A percentile compares a stretch with the other conserved stretches of the same genome.
phyloP scores from a whole-genome alignment of 2,888 invertebrate genomes.

The Drosophila glabriapex region DNA sequence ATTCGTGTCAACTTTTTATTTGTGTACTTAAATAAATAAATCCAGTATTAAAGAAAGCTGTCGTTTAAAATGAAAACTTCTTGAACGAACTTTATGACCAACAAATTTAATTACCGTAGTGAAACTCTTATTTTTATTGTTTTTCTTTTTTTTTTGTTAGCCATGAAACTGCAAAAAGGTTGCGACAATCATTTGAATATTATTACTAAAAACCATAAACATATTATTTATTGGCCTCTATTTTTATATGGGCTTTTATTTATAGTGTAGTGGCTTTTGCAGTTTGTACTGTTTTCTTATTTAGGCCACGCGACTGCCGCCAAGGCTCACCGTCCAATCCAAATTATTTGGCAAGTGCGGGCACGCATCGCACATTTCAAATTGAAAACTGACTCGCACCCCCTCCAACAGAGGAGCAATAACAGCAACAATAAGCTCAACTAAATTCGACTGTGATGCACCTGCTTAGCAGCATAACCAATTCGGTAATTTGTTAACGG shows the following conservation, averaged over 20 bases:
- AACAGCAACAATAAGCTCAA: conserved; percentile 24
- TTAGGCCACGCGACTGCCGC: conserved; percentile 68
- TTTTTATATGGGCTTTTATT: conserved; percentile 29
- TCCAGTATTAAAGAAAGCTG: conserved; percentile 66
- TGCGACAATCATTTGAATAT: conserved; percentile 42
- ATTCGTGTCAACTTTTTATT: conserved; percentile 45
- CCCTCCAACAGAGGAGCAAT: conserved; percentile 18
- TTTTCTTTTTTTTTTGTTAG: conserved; percentile 2
- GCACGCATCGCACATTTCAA: conserved; percentile 73
- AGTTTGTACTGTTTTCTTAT: conserved; percentile 60
- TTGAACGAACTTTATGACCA: conserved; percentile 49
- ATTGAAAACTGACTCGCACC: conserved; percentile 44
- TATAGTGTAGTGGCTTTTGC: conserved; percentile 21
- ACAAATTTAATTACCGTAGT: conserved; percentile 56
- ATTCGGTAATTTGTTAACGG: conserved; percentile 37
- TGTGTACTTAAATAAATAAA: conserved; percentile 19
- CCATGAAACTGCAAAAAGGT: conserved; percentile 27
- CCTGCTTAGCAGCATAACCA: conserved; percentile 47
- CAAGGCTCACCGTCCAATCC: conserved; percentile 65
- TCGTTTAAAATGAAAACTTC: conserved; percentile 52
- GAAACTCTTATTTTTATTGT: conserved; percentile 51
- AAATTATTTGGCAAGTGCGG: conserved; percentile 70
- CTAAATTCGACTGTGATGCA: conserved; percentile 51
- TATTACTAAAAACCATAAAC: conserved; percentile 44
- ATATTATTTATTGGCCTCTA: conserved; percentile 56